These are phyloP conservation scores for Microchirus variegatus DNA, from an alignment of 2,797 vertebrate species.

Conservation along the genomic window DNA sequence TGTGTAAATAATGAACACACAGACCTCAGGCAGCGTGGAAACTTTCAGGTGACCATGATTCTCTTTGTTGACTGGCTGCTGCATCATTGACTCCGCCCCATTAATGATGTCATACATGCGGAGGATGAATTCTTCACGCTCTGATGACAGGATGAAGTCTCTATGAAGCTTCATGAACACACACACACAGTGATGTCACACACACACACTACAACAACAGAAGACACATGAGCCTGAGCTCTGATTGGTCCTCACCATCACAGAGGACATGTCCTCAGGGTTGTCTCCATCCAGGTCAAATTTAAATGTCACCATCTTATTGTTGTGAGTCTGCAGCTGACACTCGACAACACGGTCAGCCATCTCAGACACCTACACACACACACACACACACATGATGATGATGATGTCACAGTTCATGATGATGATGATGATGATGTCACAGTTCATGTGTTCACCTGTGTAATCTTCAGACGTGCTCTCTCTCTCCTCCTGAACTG, in stretches of 20 bases:
- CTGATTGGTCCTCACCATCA: conserved; percentile 87
- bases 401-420: too few relatives aligned
- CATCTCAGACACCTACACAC: conserved; percentile 86
- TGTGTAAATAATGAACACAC: conserved; percentile 13
- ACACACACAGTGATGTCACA: neutral
- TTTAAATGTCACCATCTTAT: conserved; percentile 96
- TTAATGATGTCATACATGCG: conserved; percentile 93
- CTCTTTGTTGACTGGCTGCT: conserved; percentile 51
- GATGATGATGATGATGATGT: neutral
- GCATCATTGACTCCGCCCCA: conserved; percentile 87
- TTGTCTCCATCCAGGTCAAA: conserved; percentile 96
- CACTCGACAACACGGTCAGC: conserved; percentile 93
- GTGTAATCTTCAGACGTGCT: conserved; percentile 89
- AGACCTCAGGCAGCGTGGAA: neutral
- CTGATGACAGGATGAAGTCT: conserved; percentile 90
- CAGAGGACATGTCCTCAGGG: conserved; percentile 91
- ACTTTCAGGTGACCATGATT: conserved; percentile 32
- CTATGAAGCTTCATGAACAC: conserved; percentile 67
- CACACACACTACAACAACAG: too few relatives aligned
- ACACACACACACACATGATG: conserved; percentile 16
- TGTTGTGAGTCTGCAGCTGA: conserved; percentile 94
- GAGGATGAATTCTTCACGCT: conserved; percentile 85
- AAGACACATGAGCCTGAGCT: neutral
- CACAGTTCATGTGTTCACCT: conserved; percentile 66
- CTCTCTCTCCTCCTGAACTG: conserved; percentile 84